phyloP scores from a whole-genome alignment of 2,888 invertebrate species.

The Nephrocerus scutellatus region DNA sequence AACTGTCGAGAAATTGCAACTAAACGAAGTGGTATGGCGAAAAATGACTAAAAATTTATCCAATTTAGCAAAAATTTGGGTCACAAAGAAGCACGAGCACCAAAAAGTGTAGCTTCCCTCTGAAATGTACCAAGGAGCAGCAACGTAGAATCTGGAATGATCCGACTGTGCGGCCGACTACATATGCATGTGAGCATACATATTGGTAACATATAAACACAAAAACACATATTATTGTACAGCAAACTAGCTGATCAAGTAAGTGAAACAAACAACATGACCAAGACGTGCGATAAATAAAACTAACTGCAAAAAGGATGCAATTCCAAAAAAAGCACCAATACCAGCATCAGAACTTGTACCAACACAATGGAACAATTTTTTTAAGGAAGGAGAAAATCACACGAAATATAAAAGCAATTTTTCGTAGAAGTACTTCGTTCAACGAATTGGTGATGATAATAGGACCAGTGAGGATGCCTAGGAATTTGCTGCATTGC shows the following conservation, averaged over 20 bases:
- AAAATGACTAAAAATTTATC: conserved; percentile 42
- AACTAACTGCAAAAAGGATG: conserved; percentile 2
- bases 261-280: conserved; percentile 14
- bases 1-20: conserved; percentile 41
- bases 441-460: too few relatives aligned
- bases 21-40: conserved; percentile 22
- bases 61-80: conserved; percentile 43
- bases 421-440: too few relatives aligned
- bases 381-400: neutral
- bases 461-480: too few relatives aligned
- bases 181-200: conserved; percentile 10
- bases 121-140: conserved; percentile 27
- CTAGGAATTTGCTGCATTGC: too few relatives aligned
- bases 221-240: neutral
- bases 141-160: too few relatives aligned
- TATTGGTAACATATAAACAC: conserved; percentile 5
- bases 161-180: conserved; percentile 8
- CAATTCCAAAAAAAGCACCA: conserved; percentile 1
- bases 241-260: neutral
- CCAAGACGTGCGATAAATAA: conserved; percentile 21
- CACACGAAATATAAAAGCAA: neutral
- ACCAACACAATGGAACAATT: conserved; percentile 1
- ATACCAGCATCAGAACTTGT: conserved; percentile 2
- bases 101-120: conserved; percentile 3
- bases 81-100: conserved; percentile 26